Evolutionary conservation across 2,113 vertebrate species (phyloP).

Genomic region (Poeciliopsis occidentalis): DNA sequence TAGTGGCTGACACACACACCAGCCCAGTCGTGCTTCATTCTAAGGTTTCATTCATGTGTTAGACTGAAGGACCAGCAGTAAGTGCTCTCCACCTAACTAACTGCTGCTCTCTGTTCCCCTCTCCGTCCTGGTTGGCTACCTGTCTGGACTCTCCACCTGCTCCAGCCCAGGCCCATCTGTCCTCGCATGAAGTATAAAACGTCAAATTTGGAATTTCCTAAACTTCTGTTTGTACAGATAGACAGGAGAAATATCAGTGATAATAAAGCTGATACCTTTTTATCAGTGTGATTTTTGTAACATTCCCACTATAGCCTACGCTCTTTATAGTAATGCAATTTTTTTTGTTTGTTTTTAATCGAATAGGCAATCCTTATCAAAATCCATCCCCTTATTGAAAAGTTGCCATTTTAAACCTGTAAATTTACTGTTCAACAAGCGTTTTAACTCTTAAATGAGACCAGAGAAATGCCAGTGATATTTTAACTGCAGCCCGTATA

Average conservation of each 20-base stretch:
- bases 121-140: constrained; percentile 43
- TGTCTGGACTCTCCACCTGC: constrained; percentile 46
- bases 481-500: not conserved
- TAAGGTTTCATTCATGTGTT: constrained; percentile 71
- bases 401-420: not conserved
- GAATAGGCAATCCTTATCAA: not conserved
- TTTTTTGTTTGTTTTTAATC: not conserved
- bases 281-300: not conserved
- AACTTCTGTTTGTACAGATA: constrained; percentile 5
- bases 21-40: constrained; percentile 62
- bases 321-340: not conserved
- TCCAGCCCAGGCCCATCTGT: constrained; percentile 38
- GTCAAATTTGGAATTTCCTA: not conserved
- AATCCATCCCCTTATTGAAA: not conserved
- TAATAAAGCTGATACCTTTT: not conserved
- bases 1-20: constrained; percentile 46
- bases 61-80: constrained; percentile 68
- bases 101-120: constrained; percentile 68
- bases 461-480: not conserved
- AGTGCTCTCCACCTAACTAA: constrained; percentile 81
- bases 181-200: not conserved
- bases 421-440: not conserved
- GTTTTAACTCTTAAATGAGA: no score
- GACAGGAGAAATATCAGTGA: not conserved
- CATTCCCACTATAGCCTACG: not conserved